phyloP scores from a whole-genome alignment of 2,797 vertebrate genomes.

The Capromys pilorides region DNA sequence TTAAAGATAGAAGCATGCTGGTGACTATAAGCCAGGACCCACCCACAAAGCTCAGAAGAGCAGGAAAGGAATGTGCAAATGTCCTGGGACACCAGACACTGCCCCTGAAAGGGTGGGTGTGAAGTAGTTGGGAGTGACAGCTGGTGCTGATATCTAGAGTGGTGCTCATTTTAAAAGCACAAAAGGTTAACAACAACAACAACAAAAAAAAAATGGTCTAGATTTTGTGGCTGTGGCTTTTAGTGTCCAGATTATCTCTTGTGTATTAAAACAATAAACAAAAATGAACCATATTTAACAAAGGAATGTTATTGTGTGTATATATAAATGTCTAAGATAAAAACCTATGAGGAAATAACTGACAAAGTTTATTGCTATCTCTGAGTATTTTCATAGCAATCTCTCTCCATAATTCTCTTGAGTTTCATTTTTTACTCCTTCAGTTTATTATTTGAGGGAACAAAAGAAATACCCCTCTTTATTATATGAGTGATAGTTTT shows the following conservation, averaged over 20 bases:
- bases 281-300: neutral
- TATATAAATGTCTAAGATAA: neutral
- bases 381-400: neutral
- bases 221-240: neutral
- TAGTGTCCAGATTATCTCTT: neutral
- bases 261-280: neutral
- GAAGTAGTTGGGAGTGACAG: neutral
- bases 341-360: neutral
- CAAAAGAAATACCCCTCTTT: neutral
- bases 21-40: neutral
- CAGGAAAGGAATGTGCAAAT: too few species aligned
- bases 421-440: neutral
- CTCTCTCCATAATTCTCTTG: neutral
- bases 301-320: neutral
- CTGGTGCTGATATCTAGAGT: neutral
- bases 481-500: neutral
- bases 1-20: neutral
- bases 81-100: neutral
- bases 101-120: rapidly evolving
- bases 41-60: neutral
- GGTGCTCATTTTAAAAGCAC: neutral
- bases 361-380: neutral
- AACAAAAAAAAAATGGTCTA: neutral
- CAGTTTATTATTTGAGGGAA: neutral
- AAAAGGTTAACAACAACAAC: neutral